Conservation (phyloP, 2,797 vertebrate species). For the Sebastes trivittatus region DNA sequence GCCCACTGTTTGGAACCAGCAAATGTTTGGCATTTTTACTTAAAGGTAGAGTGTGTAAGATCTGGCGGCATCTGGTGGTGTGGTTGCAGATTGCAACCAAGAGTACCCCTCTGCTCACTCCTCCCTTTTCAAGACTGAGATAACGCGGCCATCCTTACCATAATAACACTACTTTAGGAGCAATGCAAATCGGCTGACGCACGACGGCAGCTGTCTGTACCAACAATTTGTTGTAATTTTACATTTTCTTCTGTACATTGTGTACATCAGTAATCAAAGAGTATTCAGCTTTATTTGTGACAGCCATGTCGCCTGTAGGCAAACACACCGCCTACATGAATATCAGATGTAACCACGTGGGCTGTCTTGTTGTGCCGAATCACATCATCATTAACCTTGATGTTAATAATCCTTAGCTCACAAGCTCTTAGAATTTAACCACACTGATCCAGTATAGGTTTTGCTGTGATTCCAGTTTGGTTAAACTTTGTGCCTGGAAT, state of each 20-base stretch:
- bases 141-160: too few relatives aligned
- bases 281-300: constrained; percentile 8
- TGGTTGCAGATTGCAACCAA: too few relatives aligned
- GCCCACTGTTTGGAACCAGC: too few relatives aligned
- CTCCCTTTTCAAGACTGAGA: too few relatives aligned
- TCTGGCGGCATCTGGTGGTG: too few relatives aligned
- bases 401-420: not conserved
- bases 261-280: not conserved
- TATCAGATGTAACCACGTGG: not conserved
- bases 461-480: not conserved
- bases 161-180: too few relatives aligned
- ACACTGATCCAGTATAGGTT: not conserved
- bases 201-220: not conserved
- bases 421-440: not conserved
- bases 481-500: not conserved
- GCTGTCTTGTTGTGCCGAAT: not conserved
- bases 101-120: too few relatives aligned
- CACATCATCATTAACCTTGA: constrained; percentile 11
- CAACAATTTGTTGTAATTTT: not conserved
- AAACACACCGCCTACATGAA: constrained; percentile 1
- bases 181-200: too few relatives aligned
- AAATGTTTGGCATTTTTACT: too few relatives aligned
- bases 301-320: constrained; percentile 4
- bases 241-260: not conserved
- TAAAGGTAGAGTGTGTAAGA: too few relatives aligned